Conservation (phyloP, 1,140 invertebrate genomes). For the Aphaenogaster ashmeadi region DNA sequence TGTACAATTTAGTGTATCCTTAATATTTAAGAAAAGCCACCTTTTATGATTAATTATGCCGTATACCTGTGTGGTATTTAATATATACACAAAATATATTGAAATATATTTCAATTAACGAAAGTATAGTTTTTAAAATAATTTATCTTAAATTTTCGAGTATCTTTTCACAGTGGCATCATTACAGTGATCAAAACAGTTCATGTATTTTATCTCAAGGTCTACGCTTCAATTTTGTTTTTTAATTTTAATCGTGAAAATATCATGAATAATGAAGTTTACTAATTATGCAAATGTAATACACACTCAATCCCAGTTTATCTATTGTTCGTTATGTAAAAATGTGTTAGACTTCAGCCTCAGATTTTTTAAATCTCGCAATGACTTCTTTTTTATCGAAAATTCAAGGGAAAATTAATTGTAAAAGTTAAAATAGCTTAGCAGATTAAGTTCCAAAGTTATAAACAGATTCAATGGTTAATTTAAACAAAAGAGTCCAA, state of each 20-base stretch:
- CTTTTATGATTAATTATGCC: background rate
- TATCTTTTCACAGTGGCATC: background rate
- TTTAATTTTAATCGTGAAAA: conserved; percentile 9
- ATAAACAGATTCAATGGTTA: background rate
- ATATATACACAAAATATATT: background rate
- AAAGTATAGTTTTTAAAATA: too few species aligned
- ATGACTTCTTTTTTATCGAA: background rate
- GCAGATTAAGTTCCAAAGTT: background rate
- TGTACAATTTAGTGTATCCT: conserved; percentile 1
- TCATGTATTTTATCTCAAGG: background rate
- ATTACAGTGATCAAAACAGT: conserved; percentile 10
- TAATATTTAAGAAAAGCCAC: conserved; percentile 9
- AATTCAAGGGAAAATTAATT: conserved; percentile 16
- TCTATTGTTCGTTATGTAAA: background rate
- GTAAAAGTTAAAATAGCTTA: background rate
- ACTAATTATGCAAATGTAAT: conserved; percentile 10
- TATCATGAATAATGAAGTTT: background rate
- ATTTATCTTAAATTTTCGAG: background rate
- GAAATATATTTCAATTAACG: background rate
- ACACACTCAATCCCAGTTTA: background rate
- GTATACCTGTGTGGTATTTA: background rate
- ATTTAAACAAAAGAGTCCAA: background rate
- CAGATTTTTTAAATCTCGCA: background rate
- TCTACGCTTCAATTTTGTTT: background rate
- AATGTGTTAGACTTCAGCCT: background rate